Evolutionary conservation across 2,113 vertebrate genomes (phyloP).

Genomic region (Ceyx margarethae): DNA sequence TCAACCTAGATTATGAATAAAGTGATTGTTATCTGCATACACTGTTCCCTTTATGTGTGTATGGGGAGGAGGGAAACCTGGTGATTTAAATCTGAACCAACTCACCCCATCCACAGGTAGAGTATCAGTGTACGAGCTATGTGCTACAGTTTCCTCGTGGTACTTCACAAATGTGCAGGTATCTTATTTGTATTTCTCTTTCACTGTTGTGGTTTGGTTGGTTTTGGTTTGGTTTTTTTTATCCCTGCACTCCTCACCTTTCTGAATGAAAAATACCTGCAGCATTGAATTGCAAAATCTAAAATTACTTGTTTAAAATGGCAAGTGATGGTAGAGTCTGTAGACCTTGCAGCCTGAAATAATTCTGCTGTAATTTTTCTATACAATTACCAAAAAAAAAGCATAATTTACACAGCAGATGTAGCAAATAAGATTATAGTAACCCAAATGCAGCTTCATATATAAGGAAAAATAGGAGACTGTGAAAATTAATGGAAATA

Average conservation of each 20-base stretch:
- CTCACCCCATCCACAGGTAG: not conserved
- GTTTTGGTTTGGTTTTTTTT: not conserved
- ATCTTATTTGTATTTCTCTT: not conserved
- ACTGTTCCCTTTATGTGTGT: not conserved
- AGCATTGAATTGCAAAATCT: not conserved
- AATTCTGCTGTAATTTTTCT: not conserved
- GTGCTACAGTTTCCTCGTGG: not conserved
- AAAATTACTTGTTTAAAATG: not conserved
- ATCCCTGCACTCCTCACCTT: not conserved
- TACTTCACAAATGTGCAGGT: not conserved
- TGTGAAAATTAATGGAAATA: not conserved
- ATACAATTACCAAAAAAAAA: not conserved
- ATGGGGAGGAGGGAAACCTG: not conserved
- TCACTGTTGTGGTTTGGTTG: not conserved
- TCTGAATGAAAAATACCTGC: not conserved
- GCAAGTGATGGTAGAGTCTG: not conserved
- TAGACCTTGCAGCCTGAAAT: not conserved
- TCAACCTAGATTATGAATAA: not conserved
- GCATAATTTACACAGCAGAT: not conserved
- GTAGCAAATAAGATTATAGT: not conserved
- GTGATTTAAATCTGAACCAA: not conserved
- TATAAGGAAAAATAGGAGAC: not conserved
- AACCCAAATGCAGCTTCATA: not conserved
- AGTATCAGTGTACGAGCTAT: not conserved
- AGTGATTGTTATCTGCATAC: not conserved